Percentiles rank a stretch among this genome's conserved stretches.
Evolutionary conservation across 1,140 invertebrate species (phyloP).

Genomic region (Diorhabda carinulata): DNA sequence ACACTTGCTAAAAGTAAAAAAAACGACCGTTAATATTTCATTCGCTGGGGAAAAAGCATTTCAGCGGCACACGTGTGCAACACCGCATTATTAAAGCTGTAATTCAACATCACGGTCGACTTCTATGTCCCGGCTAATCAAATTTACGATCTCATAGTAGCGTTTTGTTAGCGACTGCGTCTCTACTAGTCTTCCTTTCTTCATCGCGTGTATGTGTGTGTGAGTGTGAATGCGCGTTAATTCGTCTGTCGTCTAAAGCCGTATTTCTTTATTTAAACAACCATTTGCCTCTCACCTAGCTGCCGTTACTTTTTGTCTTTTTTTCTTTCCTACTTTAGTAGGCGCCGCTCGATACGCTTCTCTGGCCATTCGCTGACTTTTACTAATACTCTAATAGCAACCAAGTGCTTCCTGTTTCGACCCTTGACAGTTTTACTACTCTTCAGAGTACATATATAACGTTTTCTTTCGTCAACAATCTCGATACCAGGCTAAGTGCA

Average conservation of each 20-base stretch:
- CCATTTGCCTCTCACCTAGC: constrained; percentile 44
- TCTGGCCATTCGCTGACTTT: constrained; percentile 36
- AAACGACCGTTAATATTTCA: not conserved
- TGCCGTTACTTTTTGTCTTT: constrained; percentile 35
- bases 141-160: constrained; percentile 37
- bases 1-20: constrained; percentile 1
- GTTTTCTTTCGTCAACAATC: constrained; percentile 42
- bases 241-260: constrained; percentile 40
- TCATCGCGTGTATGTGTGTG: constrained; percentile 10
- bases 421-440: constrained; percentile 42
- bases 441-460: constrained; percentile 33
- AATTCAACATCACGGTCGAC: constrained; percentile 37
- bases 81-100: constrained; percentile 31
- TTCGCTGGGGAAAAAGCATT: constrained; percentile 5
- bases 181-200: constrained; percentile 19
- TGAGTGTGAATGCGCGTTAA: constrained; percentile 31
- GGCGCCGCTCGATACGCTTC: constrained; percentile 30
- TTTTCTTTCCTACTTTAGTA: constrained; percentile 21
- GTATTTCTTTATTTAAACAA: constrained; percentile 43
- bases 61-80: constrained; percentile 17
- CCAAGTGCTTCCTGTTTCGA: constrained; percentile 39
- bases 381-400: constrained; percentile 31
- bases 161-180: constrained; percentile 34
- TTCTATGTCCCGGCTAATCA: constrained; percentile 38
- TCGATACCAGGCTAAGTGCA: constrained; percentile 24